Evolutionary conservation across 2,888 invertebrate genomes (phyloP), one percentile per base, ranked within the genome.

Genomic region (Erpobdella octoculata): DNA sequence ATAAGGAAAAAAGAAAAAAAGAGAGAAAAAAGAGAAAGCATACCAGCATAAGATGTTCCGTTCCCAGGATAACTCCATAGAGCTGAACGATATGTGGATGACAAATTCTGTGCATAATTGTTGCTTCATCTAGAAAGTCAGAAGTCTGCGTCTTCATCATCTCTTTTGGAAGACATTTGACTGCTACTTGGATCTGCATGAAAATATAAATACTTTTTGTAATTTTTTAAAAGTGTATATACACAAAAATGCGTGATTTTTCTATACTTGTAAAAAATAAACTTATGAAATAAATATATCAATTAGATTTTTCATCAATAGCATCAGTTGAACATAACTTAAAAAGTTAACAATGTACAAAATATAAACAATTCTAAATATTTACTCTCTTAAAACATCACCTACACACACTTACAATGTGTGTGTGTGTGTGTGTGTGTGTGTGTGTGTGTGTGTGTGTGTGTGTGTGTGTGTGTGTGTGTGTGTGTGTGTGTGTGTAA

Each of bases 41-140:
- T 78, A 87, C 86, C 81, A 87, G 78, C 86, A 87, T 93, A 74
- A 93, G 84, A 1, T 91, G 88, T 79, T 92, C 91, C 2, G 79
- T 89, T 80, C 95, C 94, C 72, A 97, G 86, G 3, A 96, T 97
- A 21, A 98, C 96, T 2, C 98, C 98, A 82, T 93, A 97, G 72
- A 98, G 86, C n/a, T 94, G 87, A 3, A 97, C 96, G 78, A 98
- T 94, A 82, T 94, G 92, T 73, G 93, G 92, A 82, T 97, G 95
- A 82, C 95, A 93, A 78, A 97, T 93, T 75, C 91, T 89, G 83
- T 97, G 95, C 96, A 98, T 96, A 76, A 96, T 93, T 15, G 93
- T 93, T 0, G 97, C 97, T 84, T 98, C 97, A 83, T 96, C 96
- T 67, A 97, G 86, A 85, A 97, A 96, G 83, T 96, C 95, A 75